Evolutionary conservation across 1,140 invertebrate species (phyloP).

Genomic region (Zaprionus africanus): DNA sequence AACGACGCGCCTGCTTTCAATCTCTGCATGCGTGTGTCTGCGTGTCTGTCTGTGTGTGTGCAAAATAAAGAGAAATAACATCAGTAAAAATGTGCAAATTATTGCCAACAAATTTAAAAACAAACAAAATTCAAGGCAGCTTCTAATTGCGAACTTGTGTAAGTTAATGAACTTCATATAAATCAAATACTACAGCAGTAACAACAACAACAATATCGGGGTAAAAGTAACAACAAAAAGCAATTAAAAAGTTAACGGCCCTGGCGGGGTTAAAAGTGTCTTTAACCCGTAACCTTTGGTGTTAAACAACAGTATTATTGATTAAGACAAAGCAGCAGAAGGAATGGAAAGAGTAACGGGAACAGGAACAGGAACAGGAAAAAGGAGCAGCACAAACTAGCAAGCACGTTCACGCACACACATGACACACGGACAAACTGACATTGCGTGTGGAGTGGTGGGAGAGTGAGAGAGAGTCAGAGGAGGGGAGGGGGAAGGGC

Average conservation of each 20-base stretch:
- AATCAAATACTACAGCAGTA: conserved; percentile 3
- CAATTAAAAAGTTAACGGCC: conserved; percentile 7
- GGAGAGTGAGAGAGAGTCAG: neutral
- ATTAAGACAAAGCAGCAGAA: conserved; percentile 42
- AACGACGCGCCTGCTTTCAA: conserved; percentile 24
- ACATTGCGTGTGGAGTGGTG: conserved; percentile 46
- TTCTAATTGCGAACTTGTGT: conserved; percentile 34
- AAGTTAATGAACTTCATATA: conserved; percentile 22
- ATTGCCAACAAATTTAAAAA: conserved; percentile 28
- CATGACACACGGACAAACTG: conserved; percentile 44
- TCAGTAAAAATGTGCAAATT: conserved; percentile 43
- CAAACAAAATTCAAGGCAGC: conserved; percentile 4
- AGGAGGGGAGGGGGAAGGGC: neutral
- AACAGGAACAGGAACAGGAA: conserved; percentile 16
- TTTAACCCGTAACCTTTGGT: conserved; percentile 39
- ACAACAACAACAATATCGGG: conserved; percentile 1
- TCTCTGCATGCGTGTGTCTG: conserved; percentile 6
- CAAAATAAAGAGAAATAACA: conserved; percentile 36
- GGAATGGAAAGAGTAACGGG: conserved; percentile 9
- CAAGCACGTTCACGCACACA: conserved; percentile 43
- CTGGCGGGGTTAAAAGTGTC: conserved; percentile 30
- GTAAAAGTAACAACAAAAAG: neutral
- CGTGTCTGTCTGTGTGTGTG: conserved; percentile 37
- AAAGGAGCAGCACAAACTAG: conserved; percentile 14
- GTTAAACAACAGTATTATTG: conserved; percentile 46